phyloP scores from a whole-genome alignment of 2,113 vertebrate genomes.

The Pachyramphus minor region DNA sequence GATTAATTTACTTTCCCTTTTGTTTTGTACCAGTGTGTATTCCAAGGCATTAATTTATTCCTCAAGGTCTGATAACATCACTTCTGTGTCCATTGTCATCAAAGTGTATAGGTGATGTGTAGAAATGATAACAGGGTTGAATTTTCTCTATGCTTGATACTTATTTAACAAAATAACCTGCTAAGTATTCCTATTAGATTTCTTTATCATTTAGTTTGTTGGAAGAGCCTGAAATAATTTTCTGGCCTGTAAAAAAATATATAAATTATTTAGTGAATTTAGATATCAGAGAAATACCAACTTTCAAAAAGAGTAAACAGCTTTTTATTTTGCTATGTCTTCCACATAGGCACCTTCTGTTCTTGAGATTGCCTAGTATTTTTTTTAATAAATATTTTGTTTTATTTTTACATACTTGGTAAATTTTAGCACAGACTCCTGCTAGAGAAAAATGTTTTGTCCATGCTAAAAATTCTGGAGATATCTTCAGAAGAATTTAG shows the following conservation, averaged over 20 bases:
- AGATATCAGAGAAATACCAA: not conserved
- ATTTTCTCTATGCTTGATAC: not conserved
- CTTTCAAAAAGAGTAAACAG: not conserved
- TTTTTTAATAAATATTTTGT: not conserved
- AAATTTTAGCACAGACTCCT: not conserved
- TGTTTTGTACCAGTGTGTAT: not conserved
- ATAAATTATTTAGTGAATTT: not conserved
- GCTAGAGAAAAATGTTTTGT: not conserved
- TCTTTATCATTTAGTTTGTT: not conserved
- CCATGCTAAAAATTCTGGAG: not conserved
- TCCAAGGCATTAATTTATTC: conserved; percentile 36
- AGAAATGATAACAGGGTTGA: conserved; percentile 33
- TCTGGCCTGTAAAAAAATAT: not conserved
- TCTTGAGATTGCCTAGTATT: not conserved
- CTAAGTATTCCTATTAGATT: not conserved
- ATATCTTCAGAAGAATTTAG: not conserved
- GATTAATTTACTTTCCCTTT: conserved; percentile 33
- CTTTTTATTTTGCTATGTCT: not conserved
- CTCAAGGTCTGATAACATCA: conserved; percentile 27
- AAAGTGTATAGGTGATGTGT: not conserved
- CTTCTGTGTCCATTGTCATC: not conserved
- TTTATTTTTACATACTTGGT: not conserved
- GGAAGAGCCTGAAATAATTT: not conserved
- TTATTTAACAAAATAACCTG: conserved; percentile 7
- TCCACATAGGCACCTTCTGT: not conserved